phyloP scores from a whole-genome alignment of 2,113 vertebrate genomes.

The Microcebus murinus region DNA sequence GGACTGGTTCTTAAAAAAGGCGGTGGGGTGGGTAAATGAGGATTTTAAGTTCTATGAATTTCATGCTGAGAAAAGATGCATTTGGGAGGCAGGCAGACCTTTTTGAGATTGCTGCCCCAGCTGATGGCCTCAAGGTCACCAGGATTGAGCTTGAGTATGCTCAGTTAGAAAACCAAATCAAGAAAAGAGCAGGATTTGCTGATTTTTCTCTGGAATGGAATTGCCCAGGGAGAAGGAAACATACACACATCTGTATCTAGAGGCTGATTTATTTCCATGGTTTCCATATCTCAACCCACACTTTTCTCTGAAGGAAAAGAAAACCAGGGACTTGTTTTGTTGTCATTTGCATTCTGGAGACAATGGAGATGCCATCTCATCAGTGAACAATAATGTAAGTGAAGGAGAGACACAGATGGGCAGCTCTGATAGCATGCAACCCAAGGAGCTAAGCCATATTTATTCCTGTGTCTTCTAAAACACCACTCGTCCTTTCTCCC shows the following conservation, averaged over 20 bases:
- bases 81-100: background rate
- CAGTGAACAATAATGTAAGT: background rate
- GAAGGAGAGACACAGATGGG: background rate
- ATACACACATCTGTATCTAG: background rate
- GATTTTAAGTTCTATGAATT: slow-evolving; percentile 35
- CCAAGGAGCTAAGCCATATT: background rate
- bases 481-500: background rate
- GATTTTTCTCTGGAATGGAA: slow-evolving; percentile 30
- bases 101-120: background rate
- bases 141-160: background rate
- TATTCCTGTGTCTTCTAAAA: background rate
- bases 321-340: background rate
- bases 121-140: slow-evolving; percentile 17
- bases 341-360: slow-evolving; percentile 28
- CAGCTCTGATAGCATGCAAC: background rate
- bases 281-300: slow-evolving; percentile 2
- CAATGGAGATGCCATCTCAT: background rate
- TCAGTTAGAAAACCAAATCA: background rate
- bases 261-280: slow-evolving; percentile 41
- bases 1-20: background rate
- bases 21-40: background rate
- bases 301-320: slow-evolving; percentile 14
- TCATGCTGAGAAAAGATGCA: background rate
- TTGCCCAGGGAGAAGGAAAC: slow-evolving; percentile 37
- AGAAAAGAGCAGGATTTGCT: background rate